Evolutionary conservation across 92 coral and sea anemone species (phyloP).

Genomic region (Metridium senile): DNA sequence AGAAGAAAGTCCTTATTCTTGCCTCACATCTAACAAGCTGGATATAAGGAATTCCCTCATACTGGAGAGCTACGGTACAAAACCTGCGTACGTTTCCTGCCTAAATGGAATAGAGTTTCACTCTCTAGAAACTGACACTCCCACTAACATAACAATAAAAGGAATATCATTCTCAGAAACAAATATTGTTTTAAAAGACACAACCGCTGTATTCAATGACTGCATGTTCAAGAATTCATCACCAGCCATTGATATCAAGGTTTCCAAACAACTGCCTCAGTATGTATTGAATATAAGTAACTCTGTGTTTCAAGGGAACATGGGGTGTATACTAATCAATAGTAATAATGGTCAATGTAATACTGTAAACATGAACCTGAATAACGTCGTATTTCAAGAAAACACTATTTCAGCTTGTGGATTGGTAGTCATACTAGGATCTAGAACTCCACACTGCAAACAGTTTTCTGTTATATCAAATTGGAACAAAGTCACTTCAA

Average conservation of each 20-base stretch:
- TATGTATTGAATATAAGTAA: slow-evolving; percentile 8
- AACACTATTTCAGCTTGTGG: slow-evolving; percentile 14
- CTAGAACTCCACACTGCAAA: neutral
- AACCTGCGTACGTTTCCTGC: slow-evolving; percentile 17
- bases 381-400: slow-evolving; percentile 3
- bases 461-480: neutral
- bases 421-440: slow-evolving; percentile 11
- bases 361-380: neutral
- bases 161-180: slow-evolving; percentile 1
- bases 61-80: slow-evolving; percentile 2
- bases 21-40: neutral
- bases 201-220: slow-evolving; percentile 2
- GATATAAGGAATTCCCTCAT: slow-evolving; percentile 1
- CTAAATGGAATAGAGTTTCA: slow-evolving; percentile 3
- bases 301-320: slow-evolving; percentile 3
- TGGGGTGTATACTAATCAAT: slow-evolving; percentile 10
- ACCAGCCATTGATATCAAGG: neutral
- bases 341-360: neutral
- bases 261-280: neutral
- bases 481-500: slow-evolving; percentile 17
- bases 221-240: slow-evolving; percentile 10
- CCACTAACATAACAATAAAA: neutral
- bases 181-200: neutral
- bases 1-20: slow-evolving; percentile 16
- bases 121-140: neutral